Evolutionary conservation across 1,140 invertebrate genomes (phyloP), one percentile per base, ranked within the genome.

Genomic region (Drosophila truncata): DNA sequence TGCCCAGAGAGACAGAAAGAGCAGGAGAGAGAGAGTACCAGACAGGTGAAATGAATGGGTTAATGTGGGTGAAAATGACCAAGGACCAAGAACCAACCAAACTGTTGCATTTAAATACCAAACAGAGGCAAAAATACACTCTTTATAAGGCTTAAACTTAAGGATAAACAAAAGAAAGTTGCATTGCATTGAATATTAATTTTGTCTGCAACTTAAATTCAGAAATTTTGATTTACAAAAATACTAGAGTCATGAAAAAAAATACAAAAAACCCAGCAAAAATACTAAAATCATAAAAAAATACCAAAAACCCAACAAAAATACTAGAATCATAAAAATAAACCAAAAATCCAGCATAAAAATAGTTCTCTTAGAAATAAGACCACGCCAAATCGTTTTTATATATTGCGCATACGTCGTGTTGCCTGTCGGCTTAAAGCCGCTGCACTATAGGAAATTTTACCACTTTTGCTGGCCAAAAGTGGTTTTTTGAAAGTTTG

Each of bases 381-480:
- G 4, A 27, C 42, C n/a, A 13, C 7, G 2, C 11, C 11, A 44
- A 23, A 6, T 14, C 14, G 23, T 4, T 3, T 20, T 39, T 5
- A 23, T 47, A 69, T 50, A 72, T 78, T 81, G 61, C 72, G 58
- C 54, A 82, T 77, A 67, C 70, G 63, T 31, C 66, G 16, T 69
- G 72, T 87, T 80, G 71, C 31, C 58, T 77, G 83, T 49, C 80
- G 67, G 25, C 76, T 88, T 88, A 46, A 82, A 66, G 82, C 6
- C 10, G 14, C 4, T 2, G n/a, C 9, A n/a, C n/a, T n/a, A n/a
- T n/a, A n/a, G n/a, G n/a, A n/a, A n/a, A n/a, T n/a, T n/a, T n/a
- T n/a, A n/a, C n/a, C n/a, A n/a, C n/a, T n/a, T n/a, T n/a, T n/a
- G n/a, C n/a, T n/a, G n/a, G n/a, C n/a, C n/a, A n/a, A n/a, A n/a